Evolutionary conservation across 2,113 vertebrate species (phyloP).

Genomic region (Neofelis nebulosa): DNA sequence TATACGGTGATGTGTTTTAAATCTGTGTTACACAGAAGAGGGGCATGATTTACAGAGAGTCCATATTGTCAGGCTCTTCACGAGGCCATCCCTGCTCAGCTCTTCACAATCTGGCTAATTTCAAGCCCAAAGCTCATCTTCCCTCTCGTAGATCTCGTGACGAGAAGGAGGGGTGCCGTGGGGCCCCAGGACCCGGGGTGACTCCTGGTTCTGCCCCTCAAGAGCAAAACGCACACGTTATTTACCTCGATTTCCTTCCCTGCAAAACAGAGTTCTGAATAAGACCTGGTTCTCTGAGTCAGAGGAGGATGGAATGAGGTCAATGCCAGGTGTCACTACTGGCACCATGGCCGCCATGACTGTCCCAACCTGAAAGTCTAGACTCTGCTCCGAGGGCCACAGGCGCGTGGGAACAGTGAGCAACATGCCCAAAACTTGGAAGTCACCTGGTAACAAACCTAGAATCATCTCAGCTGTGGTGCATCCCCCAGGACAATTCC

Average conservation of each 20-base stretch:
- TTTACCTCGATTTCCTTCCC: not conserved
- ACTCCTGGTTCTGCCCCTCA: not conserved
- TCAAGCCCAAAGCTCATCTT: not conserved
- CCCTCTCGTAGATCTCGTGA: not conserved
- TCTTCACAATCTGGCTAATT: not conserved
- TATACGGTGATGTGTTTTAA: not conserved
- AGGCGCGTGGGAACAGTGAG: not conserved
- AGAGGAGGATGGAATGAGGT: not conserved
- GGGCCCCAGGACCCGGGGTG: accelerated
- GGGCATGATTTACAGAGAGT: constrained; percentile 1
- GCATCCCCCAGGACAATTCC: not conserved
- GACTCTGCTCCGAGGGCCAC: not conserved
- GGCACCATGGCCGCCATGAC: accelerated
- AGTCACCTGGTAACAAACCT: not conserved
- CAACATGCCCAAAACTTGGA: accelerated
- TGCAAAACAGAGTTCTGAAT: not conserved
- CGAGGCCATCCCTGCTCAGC: not conserved
- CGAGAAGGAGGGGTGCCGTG: not conserved
- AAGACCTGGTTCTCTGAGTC: not conserved
- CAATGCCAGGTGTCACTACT: accelerated
- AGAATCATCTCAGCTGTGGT: not conserved
- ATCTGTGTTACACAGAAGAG: not conserved
- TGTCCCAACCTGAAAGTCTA: not conserved
- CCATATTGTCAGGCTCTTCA: not conserved
- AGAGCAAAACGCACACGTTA: not conserved